Conservation (phyloP, 2,888 invertebrate species). For the Monochamus alternatus region DNA sequence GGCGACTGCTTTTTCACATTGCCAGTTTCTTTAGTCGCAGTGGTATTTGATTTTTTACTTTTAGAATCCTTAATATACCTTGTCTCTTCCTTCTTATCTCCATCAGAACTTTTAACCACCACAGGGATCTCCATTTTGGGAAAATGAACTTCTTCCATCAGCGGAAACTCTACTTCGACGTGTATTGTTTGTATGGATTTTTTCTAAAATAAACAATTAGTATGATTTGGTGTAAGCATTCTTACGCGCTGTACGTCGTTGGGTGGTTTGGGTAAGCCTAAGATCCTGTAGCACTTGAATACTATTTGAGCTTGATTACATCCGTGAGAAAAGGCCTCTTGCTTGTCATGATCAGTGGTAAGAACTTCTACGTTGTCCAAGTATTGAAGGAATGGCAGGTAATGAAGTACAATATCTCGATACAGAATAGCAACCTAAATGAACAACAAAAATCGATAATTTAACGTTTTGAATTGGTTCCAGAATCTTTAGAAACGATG, state of each 20-base stretch:
- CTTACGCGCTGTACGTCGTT: slow-evolving; percentile 68
- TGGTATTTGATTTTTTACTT: slow-evolving; percentile 44
- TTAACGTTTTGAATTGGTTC: no score
- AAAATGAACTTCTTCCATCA: slow-evolving; percentile 69
- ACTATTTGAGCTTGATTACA: slow-evolving; percentile 70
- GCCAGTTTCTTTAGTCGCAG: slow-evolving; percentile 29
- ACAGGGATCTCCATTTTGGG: neutral
- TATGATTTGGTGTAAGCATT: neutral
- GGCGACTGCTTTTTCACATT: slow-evolving; percentile 44
- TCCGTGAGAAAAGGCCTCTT: slow-evolving; percentile 61
- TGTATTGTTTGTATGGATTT: slow-evolving; percentile 70
- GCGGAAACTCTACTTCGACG: slow-evolving; percentile 73
- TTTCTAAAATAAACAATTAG: slow-evolving; percentile 56
- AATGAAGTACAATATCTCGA: slow-evolving; percentile 68
- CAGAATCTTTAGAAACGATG: no score
- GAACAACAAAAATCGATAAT: no score
- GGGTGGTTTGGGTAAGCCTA: slow-evolving; percentile 74
- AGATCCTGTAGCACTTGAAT: slow-evolving; percentile 73
- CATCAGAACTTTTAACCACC: neutral
- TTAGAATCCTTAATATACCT: slow-evolving; percentile 55
- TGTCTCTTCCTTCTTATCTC: neutral
- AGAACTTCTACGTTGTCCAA: slow-evolving; percentile 73
- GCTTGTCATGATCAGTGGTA: slow-evolving; percentile 57
- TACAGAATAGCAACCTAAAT: slow-evolving; percentile 72
- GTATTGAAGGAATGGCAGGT: slow-evolving; percentile 71